Conservation (phyloP, 2,888 invertebrate species). For the Drosophila colorata region DNA sequence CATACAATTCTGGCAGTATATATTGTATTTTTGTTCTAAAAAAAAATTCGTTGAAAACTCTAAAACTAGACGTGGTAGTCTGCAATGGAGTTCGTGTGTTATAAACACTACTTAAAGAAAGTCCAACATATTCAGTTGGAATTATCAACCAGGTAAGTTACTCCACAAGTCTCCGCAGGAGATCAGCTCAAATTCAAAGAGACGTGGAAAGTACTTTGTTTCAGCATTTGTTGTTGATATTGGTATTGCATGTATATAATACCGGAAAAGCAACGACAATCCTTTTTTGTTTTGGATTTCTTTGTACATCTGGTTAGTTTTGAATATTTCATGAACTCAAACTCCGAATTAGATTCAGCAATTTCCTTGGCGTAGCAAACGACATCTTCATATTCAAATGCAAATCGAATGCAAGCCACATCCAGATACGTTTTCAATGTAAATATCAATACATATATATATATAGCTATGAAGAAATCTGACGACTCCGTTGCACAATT, state of each 20-base stretch:
- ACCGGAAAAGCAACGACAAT: slow-evolving; percentile 13
- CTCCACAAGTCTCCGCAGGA: not conserved
- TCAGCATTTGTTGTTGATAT: slow-evolving; percentile 15
- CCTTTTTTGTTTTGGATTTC: slow-evolving; percentile 4
- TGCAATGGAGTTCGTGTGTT: not conserved
- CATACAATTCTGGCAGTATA: slow-evolving; percentile 43
- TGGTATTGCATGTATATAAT: slow-evolving; percentile 11
- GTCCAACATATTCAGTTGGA: not conserved
- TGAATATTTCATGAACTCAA: slow-evolving; percentile 42
- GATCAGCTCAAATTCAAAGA: slow-evolving; percentile 1
- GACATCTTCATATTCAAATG: slow-evolving; percentile 16
- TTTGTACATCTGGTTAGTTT: slow-evolving; percentile 12
- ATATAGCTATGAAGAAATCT: slow-evolving; percentile 17
- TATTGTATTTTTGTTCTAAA: slow-evolving; percentile 13
- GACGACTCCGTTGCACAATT: slow-evolving; percentile 21
- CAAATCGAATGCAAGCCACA: slow-evolving; percentile 30
- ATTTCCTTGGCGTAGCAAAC: not conserved
- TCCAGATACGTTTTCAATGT: slow-evolving; percentile 11
- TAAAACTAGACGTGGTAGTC: slow-evolving; percentile 11
- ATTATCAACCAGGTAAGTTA: slow-evolving; percentile 1
- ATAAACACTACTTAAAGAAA: not conserved
- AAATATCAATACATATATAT: slow-evolving; percentile 1
- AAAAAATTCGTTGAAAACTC: slow-evolving; percentile 11
- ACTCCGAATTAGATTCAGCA: slow-evolving; percentile 11
- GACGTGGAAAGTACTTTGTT: not conserved